Conservation (phyloP, 2,113 vertebrate genomes). For the Harpagus bidentatus region DNA sequence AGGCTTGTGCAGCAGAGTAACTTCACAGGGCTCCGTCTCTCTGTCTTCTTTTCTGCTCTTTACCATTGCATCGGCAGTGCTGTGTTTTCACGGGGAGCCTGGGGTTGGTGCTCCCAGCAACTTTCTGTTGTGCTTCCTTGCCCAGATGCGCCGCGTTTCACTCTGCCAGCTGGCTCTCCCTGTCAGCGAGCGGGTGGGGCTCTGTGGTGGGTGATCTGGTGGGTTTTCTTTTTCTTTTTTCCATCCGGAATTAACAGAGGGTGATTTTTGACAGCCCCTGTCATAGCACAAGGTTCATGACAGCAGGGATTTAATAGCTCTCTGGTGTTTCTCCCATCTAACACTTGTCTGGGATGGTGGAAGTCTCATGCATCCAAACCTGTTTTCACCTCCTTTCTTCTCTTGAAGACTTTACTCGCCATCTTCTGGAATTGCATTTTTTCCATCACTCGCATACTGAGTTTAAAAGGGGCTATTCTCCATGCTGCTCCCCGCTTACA, state of each 20-base stretch:
- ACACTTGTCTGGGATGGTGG: neutral
- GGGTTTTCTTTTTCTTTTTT: neutral
- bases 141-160: rapidly evolving
- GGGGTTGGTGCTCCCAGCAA: neutral
- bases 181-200: rapidly evolving
- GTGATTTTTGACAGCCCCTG: neutral
- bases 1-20: neutral
- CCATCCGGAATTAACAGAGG: neutral
- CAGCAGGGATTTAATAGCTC: neutral
- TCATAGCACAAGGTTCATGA: neutral
- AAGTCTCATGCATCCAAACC: neutral
- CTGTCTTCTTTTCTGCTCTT: rapidly evolving
- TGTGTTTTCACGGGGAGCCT: neutral
- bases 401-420: neutral
- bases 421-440: neutral
- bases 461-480: neutral
- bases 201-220: neutral
- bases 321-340: neutral
- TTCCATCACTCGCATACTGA: neutral
- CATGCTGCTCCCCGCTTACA: neutral
- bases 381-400: neutral
- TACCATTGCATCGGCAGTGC: rapidly evolving
- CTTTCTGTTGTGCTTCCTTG: neutral
- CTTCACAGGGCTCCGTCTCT: neutral
- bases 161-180: neutral